A percentile compares a stretch with the other conserved stretches of the same genome.
These are phyloP conservation scores for Mercenaria mercenaria DNA, from an alignment of 1,140 invertebrate species.

Conservation along the genomic window DNA sequence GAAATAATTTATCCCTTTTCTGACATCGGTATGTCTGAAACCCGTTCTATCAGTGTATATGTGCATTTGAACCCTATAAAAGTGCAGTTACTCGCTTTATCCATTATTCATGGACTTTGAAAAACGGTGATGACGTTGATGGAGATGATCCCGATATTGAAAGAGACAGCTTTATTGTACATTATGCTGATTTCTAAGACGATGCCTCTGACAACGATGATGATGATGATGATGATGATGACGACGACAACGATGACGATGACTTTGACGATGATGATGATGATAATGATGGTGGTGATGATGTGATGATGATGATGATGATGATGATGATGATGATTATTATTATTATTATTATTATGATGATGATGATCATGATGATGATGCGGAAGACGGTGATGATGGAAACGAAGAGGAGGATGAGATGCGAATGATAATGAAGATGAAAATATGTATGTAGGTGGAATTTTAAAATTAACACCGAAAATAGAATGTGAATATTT, in stretches of 20 bases:
- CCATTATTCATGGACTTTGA: neutral
- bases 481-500: too few relatives aligned
- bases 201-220: neutral
- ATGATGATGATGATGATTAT: neutral
- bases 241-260: neutral
- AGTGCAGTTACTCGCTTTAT: too few relatives aligned
- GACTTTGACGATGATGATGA: neutral
- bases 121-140: neutral
- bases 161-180: too few relatives aligned
- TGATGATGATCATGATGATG: neutral
- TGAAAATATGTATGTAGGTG: too few relatives aligned
- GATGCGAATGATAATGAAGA: too few relatives aligned
- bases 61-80: too few relatives aligned
- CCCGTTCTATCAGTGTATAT: too few relatives aligned
- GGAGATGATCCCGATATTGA: neutral
- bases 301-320: neutral
- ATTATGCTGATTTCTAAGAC: neutral
- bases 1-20: neutral
- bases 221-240: neutral
- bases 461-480: too few relatives aligned
- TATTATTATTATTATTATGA: neutral
- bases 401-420: neutral
- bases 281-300: neutral
- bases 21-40: neutral
- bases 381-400: neutral